phyloP scores from a whole-genome alignment of 2,888 invertebrate species.

The Dynastes hyllus region DNA sequence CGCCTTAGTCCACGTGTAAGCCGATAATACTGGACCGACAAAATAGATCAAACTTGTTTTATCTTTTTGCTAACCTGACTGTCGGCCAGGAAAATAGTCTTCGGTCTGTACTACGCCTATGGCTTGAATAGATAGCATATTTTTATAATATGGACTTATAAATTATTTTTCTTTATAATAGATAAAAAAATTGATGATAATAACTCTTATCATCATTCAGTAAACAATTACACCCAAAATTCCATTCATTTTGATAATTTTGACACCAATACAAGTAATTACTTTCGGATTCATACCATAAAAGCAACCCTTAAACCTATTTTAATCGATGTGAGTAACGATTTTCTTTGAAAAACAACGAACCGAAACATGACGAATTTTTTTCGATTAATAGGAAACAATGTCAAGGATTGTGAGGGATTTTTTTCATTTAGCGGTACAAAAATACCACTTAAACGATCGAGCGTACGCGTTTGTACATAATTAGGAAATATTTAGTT shows the following conservation, averaged over 20 bases:
- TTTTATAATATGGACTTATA: too few species aligned
- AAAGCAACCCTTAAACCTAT: neutral
- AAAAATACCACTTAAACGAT: neutral
- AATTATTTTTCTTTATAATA: too few species aligned
- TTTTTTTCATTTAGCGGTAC: neutral
- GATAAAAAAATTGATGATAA: too few species aligned
- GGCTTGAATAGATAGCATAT: too few species aligned
- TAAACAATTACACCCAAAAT: neutral
- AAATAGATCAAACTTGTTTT: too few species aligned
- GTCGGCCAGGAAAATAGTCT: too few species aligned
- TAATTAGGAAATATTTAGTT: slow-evolving; percentile 6
- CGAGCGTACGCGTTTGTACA: neutral
- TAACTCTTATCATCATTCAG: neutral
- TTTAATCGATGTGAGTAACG: neutral
- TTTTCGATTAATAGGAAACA: neutral
- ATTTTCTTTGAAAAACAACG: neutral
- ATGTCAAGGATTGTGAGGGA: neutral
- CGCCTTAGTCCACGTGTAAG: too few species aligned
- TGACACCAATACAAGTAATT: neutral
- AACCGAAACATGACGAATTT: neutral
- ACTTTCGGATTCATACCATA: neutral
- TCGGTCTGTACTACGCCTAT: too few species aligned
- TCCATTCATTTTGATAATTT: neutral
- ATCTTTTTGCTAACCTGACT: too few species aligned
- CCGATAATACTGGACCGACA: too few species aligned